These are phyloP conservation scores for Drosophila meridionalis DNA, from an alignment of 2,888 invertebrate genomes.

Conservation along the genomic window DNA sequence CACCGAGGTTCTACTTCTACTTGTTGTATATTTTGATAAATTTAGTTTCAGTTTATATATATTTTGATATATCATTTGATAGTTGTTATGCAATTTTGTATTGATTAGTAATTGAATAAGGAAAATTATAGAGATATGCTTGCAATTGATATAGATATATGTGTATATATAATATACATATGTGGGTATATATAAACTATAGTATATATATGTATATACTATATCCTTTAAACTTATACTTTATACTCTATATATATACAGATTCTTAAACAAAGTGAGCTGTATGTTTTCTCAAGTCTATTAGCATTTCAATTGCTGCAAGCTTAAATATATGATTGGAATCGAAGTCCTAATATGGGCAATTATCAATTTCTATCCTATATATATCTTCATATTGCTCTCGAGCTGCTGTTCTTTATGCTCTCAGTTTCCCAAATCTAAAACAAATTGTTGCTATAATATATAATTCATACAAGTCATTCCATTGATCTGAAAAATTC, in stretches of 20 bases:
- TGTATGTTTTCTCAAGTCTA: neutral
- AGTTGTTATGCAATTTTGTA: neutral
- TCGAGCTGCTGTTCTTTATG: neutral
- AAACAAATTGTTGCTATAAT: too few species aligned
- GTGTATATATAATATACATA: neutral
- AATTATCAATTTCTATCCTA: too few species aligned
- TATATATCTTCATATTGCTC: neutral
- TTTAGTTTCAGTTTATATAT: slow-evolving; percentile 4
- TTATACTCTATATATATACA: neutral
- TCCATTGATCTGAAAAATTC: too few species aligned
- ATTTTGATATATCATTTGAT: neutral
- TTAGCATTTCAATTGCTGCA: neutral
- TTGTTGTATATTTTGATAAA: slow-evolving; percentile 54
- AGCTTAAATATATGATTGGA: neutral
- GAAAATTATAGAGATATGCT: neutral
- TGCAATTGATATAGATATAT: neutral
- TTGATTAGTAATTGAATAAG: neutral
- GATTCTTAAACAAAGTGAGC: neutral
- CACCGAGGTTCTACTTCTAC: slow-evolving; percentile 68
- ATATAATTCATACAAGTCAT: neutral
- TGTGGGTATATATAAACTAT: too few species aligned
- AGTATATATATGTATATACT: too few species aligned
- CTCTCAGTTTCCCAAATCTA: neutral
- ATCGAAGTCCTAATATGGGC: too few species aligned
- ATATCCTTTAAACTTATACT: too few species aligned